A percentile compares a stretch with the other conserved stretches of the same genome.
These are phyloP conservation scores for Lysandra bellargus DNA, from an alignment of 2,888 invertebrate species.

Conservation along the genomic window DNA sequence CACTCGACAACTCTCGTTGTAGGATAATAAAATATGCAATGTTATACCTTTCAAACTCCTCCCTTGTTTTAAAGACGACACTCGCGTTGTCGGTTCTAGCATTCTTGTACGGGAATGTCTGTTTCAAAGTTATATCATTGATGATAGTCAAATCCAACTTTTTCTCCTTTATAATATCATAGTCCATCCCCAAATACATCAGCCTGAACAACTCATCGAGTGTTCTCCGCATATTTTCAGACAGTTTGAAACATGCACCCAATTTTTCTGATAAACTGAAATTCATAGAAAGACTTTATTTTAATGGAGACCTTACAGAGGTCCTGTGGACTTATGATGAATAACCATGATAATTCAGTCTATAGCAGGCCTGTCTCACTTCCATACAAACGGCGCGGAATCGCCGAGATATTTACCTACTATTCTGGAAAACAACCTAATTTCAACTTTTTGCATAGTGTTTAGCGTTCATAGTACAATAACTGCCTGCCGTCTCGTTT, in stretches of 20 bases:
- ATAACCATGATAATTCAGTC: not conserved
- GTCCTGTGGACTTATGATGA: no score
- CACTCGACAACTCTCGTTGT: not conserved
- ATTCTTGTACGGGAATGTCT: constrained; percentile 61
- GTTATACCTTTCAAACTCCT: constrained; percentile 64
- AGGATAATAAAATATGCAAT: constrained; percentile 21
- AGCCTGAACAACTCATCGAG: constrained; percentile 63
- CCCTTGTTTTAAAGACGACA: constrained; percentile 59
- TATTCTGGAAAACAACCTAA: no score
- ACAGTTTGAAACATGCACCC: constrained; percentile 64
- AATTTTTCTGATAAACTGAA: constrained; percentile 57
- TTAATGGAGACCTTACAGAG: no score
- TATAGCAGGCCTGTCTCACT: no score
- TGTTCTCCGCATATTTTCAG: constrained; percentile 52
- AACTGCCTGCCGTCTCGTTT: no score
- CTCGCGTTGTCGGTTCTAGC: constrained; percentile 62
- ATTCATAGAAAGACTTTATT: constrained; percentile 15
- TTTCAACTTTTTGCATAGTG: no score
- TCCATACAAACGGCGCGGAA: no score
- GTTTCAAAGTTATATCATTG: constrained; percentile 57
- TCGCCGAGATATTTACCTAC: no score
- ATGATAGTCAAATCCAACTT: constrained; percentile 62
- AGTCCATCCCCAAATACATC: constrained; percentile 71
- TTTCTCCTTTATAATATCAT: constrained; percentile 61
- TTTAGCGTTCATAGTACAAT: no score